Percentiles rank a stretch among this genome's conserved stretches.
phyloP scores from a whole-genome alignment of 2,888 invertebrate genomes.

The Synanthedon vespiformis region DNA sequence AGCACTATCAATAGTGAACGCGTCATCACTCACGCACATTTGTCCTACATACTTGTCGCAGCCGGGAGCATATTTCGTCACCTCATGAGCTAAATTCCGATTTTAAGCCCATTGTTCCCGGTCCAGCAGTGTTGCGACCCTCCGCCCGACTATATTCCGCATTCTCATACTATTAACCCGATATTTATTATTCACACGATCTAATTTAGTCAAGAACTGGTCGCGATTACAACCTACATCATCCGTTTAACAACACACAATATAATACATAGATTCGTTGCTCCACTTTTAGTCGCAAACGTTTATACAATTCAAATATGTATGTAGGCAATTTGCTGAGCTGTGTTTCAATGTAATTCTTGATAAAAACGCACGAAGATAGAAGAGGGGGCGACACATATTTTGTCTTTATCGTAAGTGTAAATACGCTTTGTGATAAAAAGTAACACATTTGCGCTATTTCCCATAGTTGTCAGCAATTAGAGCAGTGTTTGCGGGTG shows the following conservation, averaged over 20 bases:
- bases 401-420: constrained; percentile 41
- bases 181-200: constrained; percentile 53
- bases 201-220: constrained; percentile 41
- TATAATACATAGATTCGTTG: no score
- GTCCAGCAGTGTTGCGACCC: constrained; percentile 18
- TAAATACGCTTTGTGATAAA: constrained; percentile 48
- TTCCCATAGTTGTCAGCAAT: constrained; percentile 65
- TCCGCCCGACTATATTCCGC: constrained; percentile 4
- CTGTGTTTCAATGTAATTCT: neutral
- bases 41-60: constrained; percentile 48
- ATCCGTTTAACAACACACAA: no score
- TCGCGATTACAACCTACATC: neutral
- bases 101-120: constrained; percentile 41
- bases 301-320: constrained; percentile 4
- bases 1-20: constrained; percentile 52
- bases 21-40: constrained; percentile 18
- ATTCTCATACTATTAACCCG: constrained; percentile 2
- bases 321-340: constrained; percentile 5
- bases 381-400: constrained; percentile 14
- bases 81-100: constrained; percentile 48
- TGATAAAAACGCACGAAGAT: no score
- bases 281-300: neutral
- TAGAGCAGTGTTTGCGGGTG: constrained; percentile 46
- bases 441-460: constrained; percentile 54
- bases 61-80: constrained; percentile 44